Evolutionary conservation across 1,140 invertebrate species (phyloP), one percentile per base, ranked within the genome.

Genomic region (Asobara japonica): DNA sequence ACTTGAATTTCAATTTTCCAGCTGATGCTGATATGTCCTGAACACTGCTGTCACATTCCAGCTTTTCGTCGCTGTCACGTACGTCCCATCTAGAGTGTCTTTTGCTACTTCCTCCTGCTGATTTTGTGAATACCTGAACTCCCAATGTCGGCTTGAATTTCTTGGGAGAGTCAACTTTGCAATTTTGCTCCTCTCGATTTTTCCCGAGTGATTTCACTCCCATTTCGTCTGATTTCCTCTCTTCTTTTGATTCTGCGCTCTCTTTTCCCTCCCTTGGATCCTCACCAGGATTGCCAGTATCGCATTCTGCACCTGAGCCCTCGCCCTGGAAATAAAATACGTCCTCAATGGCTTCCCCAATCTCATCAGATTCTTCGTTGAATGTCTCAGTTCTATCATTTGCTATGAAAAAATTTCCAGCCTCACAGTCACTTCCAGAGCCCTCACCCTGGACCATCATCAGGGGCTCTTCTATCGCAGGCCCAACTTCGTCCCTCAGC

Each of bases 391-490:
- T n/a, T n/a, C n/a, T n/a, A n/a, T n/a, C n/a, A n/a, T n/a, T n/a
- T n/a, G n/a, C n/a, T n/a, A n/a, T n/a, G n/a, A n/a, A n/a, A 33
- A 85, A 86, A 79, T 86, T 84, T 0, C 78, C 87, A 64, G 90
- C 89, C 64, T 94, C 90, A 79, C 92, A 94, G 31, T 93, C 91
- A 61, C 88, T 90, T 1, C 94, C 94, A 36, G 90, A 90, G 8
- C 94, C 94, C 78, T 92, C 90, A 0, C 94, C 94, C 68, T 89
- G 90, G 2, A 95, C 88, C 76, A 93, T 82, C 89, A 95, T 90
- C 0, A 93, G 80, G 41, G 92, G 92, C 78, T 95, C 93, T 85
- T 94, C 92, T 71, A 95, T 92, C 25, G 89, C 89, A 78, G 92
- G 91, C 56, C 92, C 86, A 22, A 92, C 87, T 36, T 89, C 89